These are phyloP conservation scores for Noctua pronuba DNA, from an alignment of 2,888 invertebrate species.

Conservation along the genomic window DNA sequence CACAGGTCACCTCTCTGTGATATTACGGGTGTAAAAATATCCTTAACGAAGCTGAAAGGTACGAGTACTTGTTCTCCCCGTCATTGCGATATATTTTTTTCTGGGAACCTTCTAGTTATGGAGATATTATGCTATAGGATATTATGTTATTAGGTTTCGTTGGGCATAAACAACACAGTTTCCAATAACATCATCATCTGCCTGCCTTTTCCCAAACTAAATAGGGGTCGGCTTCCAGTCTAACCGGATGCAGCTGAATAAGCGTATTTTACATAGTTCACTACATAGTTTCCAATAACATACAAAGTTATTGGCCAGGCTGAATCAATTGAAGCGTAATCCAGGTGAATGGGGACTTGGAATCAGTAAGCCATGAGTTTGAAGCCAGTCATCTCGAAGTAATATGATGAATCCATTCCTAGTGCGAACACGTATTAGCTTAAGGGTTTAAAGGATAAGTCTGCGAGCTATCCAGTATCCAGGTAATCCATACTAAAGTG, in stretches of 20 bases:
- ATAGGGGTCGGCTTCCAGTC: neutral
- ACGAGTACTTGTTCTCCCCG: too few species aligned
- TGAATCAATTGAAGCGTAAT: slow-evolving; percentile 28
- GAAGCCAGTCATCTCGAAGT: slow-evolving; percentile 42
- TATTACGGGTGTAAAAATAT: too few species aligned
- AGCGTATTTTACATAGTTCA: neutral
- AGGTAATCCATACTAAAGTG: neutral
- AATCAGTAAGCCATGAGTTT: slow-evolving; percentile 49
- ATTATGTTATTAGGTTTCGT: too few species aligned
- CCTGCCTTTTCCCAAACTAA: too few species aligned
- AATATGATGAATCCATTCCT: slow-evolving; percentile 54
- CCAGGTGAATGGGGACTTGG: slow-evolving; percentile 31
- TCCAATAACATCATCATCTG: too few species aligned
- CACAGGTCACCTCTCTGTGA: too few species aligned
- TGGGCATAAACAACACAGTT: too few species aligned
- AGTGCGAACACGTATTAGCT: slow-evolving; percentile 43
- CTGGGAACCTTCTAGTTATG: too few species aligned
- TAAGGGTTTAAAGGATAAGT: slow-evolving; percentile 1
- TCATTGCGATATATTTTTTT: too few species aligned
- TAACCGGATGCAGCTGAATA: neutral
- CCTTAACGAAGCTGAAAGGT: too few species aligned
- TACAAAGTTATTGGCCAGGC: neutral
- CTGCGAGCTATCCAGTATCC: neutral
- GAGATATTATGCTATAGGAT: too few species aligned
- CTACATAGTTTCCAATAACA: neutral